These are phyloP conservation scores for Drosophila erecta DNA, from an alignment of 1,140 invertebrate species.

Conservation along the genomic window DNA sequence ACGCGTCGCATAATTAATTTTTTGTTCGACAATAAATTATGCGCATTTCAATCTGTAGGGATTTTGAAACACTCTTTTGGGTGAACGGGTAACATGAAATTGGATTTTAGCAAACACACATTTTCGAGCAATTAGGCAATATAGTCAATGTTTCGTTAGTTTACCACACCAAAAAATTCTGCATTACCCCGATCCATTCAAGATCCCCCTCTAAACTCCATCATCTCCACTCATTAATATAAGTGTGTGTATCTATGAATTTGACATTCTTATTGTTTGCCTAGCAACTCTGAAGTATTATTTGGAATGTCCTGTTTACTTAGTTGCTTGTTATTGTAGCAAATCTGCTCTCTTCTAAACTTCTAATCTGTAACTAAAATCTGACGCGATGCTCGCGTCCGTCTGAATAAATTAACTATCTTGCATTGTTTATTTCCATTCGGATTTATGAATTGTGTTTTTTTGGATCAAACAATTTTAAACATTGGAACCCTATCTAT, in stretches of 20 bases:
- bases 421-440: conserved; percentile 51
- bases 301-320: conserved; percentile 16
- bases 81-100: background rate
- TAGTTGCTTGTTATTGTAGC: conserved; percentile 45
- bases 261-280: conserved; percentile 23
- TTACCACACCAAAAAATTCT: background rate
- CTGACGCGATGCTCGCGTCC: conserved; percentile 20
- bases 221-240: conserved; percentile 46
- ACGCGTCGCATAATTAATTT: conserved; percentile 36
- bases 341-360: conserved; percentile 16
- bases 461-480: conserved; percentile 50
- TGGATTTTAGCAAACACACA: too few species aligned
- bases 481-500: conserved; percentile 45
- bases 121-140: conserved; percentile 28
- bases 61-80: conserved; percentile 1
- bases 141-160: background rate
- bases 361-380: conserved; percentile 25
- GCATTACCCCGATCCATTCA: background rate
- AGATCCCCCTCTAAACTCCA: background rate
- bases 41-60: conserved; percentile 3
- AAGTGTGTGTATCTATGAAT: conserved; percentile 24
- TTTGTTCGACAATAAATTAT: conserved; percentile 6
- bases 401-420: conserved; percentile 51
- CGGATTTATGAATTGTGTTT: conserved; percentile 52
- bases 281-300: background rate